A percentile compares a stretch with the other conserved stretches of the same genome.
Evolutionary conservation across 2,888 invertebrate genomes (phyloP).

Genomic region (Oscheius onirici): DNA sequence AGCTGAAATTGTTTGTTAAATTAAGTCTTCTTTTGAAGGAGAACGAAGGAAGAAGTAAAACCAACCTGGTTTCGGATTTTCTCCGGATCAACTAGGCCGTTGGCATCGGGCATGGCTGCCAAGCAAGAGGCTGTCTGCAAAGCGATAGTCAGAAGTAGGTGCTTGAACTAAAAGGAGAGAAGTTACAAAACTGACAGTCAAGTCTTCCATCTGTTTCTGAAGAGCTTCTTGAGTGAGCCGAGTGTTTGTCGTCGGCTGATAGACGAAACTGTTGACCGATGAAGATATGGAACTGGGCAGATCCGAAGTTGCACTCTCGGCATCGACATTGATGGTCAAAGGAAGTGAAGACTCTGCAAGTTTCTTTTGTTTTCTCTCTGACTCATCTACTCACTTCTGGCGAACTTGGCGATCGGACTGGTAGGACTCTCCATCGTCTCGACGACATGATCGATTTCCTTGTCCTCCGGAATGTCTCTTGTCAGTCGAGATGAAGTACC

Average conservation of each 20-base stretch:
- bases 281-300: slow-evolving; percentile 55
- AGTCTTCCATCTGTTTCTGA: slow-evolving; percentile 48
- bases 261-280: slow-evolving; percentile 54
- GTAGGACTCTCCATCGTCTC: slow-evolving; percentile 51
- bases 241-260: slow-evolving; percentile 34
- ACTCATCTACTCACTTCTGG: slow-evolving; percentile 26
- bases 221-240: slow-evolving; percentile 37
- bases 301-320: slow-evolving; percentile 48
- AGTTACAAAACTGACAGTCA: slow-evolving; percentile 38
- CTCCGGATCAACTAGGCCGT: slow-evolving; percentile 51
- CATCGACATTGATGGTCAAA: slow-evolving; percentile 45
- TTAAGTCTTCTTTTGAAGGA: too few species aligned
- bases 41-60: background rate
- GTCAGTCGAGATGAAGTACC: slow-evolving; percentile 5
- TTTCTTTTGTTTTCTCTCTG: background rate
- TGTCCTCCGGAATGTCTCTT: slow-evolving; percentile 9
- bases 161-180: too few species aligned
- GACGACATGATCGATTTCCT: slow-evolving; percentile 42
- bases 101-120: slow-evolving; percentile 47
- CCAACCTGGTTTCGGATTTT: slow-evolving; percentile 33
- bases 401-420: slow-evolving; percentile 44
- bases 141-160: slow-evolving; percentile 15
- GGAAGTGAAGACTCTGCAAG: slow-evolving; percentile 33
- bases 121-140: slow-evolving; percentile 45
- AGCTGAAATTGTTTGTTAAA: too few species aligned